A percentile compares a stretch with the other conserved stretches of the same genome.
Conservation (phyloP, 2,113 vertebrate genomes). For the Potamarius usumacintae region DNA sequence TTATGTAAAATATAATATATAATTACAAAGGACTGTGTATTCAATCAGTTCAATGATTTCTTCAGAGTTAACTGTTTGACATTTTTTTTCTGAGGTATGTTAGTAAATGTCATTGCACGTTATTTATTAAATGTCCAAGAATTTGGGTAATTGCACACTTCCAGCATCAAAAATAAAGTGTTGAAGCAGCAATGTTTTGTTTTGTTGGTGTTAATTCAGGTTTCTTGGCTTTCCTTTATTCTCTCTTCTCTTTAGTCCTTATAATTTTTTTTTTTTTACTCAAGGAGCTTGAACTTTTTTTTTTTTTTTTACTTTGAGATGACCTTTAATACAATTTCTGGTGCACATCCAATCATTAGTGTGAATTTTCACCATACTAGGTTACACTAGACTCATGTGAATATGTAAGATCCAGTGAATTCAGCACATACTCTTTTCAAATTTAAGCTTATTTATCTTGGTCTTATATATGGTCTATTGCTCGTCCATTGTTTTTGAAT, state of each 20-base stretch:
- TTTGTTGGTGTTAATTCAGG: too few relatives aligned
- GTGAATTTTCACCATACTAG: not conserved
- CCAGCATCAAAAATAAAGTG: not conserved
- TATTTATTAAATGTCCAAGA: slow-evolving; percentile 1
- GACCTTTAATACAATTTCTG: not conserved
- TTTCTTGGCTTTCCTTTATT: not conserved
- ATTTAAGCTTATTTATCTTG: not conserved
- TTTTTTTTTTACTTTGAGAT: not conserved
- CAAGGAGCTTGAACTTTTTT: not conserved
- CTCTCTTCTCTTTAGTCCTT: not conserved
- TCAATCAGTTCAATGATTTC: not conserved
- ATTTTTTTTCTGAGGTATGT: not conserved
- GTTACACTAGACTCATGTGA: not conserved
- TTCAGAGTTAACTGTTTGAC: slow-evolving; percentile 9
- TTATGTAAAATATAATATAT: not conserved
- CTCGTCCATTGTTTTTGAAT: not conserved
- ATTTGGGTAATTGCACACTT: not conserved
- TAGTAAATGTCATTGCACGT: not conserved
- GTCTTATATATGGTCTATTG: not conserved
- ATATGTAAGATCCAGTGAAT: not conserved
- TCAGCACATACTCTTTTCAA: not conserved
- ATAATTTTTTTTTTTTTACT: not conserved
- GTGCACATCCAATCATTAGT: not conserved
- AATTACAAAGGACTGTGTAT: not conserved
- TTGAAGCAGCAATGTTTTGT: not conserved